These are phyloP conservation scores for Brenthis ino DNA, from an alignment of 2,888 invertebrate species.

Conservation along the genomic window DNA sequence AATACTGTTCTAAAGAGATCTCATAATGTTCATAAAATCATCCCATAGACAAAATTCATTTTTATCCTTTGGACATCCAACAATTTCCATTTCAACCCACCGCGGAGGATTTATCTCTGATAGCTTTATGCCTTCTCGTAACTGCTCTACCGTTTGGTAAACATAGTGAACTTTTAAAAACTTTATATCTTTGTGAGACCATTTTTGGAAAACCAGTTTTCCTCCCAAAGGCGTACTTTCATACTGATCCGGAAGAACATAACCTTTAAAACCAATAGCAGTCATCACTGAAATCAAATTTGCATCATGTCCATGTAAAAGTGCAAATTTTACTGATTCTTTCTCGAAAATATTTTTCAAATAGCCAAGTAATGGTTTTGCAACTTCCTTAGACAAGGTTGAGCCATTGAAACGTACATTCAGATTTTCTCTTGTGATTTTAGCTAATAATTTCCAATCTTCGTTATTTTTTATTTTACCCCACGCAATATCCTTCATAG, in stretches of 20 bases:
- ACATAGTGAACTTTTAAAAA: conserved; percentile 61
- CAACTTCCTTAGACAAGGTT: conserved; percentile 51
- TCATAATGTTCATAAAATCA: conserved; percentile 46
- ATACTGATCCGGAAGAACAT: conserved; percentile 52
- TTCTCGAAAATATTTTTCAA: conserved; percentile 49
- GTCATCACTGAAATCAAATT: conserved; percentile 56
- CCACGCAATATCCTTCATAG: conserved; percentile 60
- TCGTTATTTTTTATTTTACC: conserved; percentile 52
- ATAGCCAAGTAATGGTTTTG: conserved; percentile 53
- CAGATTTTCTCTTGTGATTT: conserved; percentile 54
- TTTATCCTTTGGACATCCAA: conserved; percentile 48
- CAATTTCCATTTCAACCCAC: conserved; percentile 50
- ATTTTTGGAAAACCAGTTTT: conserved; percentile 68
- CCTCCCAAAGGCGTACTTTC: conserved; percentile 67
- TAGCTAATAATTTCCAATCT: conserved; percentile 54
- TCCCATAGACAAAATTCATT: conserved; percentile 60
- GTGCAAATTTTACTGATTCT: conserved; percentile 49
- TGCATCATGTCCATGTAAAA: conserved; percentile 67
- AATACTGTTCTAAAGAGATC: background rate
- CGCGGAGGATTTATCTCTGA: conserved; percentile 52
- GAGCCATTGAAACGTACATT: conserved; percentile 59
- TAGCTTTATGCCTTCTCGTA: conserved; percentile 51
- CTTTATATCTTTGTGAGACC: conserved; percentile 51
- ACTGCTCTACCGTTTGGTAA: conserved; percentile 55
- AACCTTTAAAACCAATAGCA: conserved; percentile 54